Percentiles rank a stretch among this genome's conserved stretches.
phyloP scores from a whole-genome alignment of 2,888 invertebrate species.

The Amphipoea oculea region DNA sequence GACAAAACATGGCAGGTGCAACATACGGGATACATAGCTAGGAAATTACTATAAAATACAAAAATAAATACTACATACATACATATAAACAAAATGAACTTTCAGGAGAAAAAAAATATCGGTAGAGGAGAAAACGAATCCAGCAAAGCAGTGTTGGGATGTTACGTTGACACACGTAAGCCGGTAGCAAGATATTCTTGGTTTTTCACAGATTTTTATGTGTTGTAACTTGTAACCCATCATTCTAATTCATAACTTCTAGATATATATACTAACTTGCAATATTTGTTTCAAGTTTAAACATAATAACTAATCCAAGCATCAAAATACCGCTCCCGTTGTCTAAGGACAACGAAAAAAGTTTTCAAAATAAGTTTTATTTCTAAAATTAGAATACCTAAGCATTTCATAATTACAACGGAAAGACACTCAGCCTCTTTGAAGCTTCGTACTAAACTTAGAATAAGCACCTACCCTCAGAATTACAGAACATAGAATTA shows the following conservation, averaged over 20 bases:
- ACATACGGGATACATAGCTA: too few relatives aligned
- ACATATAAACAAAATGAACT: neutral
- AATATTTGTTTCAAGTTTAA: neutral
- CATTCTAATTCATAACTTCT: neutral
- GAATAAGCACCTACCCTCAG: constrained; percentile 19
- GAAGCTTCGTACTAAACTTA: constrained; percentile 19
- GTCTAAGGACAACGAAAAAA: too few relatives aligned
- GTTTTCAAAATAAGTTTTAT: neutral
- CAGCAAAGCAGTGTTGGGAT: too few relatives aligned
- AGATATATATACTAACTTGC: neutral
- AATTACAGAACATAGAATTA: constrained; percentile 53
- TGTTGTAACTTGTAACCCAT: neutral
- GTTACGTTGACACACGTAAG: neutral
- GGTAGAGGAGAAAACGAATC: too few relatives aligned
- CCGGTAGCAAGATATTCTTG: neutral
- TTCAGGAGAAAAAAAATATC: too few relatives aligned
- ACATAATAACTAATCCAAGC: neutral
- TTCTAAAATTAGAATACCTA: neutral
- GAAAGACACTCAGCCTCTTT: constrained; percentile 19
- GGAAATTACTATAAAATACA: too few relatives aligned
- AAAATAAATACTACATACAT: neutral
- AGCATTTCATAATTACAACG: constrained; percentile 29
- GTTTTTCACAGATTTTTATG: neutral
- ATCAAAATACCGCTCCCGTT: neutral
- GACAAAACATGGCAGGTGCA: too few relatives aligned